phyloP scores from a whole-genome alignment of 2,797 vertebrate genomes.

The Hoplostethus mediterraneus region DNA sequence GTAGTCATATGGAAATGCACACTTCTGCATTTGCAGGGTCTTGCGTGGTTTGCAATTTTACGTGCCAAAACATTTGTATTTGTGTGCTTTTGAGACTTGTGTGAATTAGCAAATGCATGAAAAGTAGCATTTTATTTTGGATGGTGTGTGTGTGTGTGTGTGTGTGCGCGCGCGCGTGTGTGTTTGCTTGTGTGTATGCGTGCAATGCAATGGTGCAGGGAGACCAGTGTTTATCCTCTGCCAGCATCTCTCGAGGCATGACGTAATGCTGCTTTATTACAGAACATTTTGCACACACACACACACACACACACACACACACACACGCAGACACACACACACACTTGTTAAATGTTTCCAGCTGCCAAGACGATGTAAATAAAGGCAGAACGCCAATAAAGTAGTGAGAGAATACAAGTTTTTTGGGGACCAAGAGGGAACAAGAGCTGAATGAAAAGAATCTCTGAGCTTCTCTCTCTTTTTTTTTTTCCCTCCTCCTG shows the following conservation, averaged over 20 bases:
- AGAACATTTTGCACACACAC: slow-evolving; percentile 47
- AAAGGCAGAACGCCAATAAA: slow-evolving; percentile 30
- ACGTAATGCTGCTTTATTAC: slow-evolving; percentile 75
- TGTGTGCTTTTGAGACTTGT: slow-evolving; percentile 9
- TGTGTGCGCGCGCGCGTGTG: slow-evolving; percentile 29
- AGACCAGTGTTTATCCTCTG: slow-evolving; percentile 81
- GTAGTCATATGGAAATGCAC: neutral
- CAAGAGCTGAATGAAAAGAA: slow-evolving; percentile 66
- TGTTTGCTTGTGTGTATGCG: slow-evolving; percentile 29
- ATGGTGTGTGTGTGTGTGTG: slow-evolving; percentile 42
- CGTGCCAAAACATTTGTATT: slow-evolving; percentile 30
- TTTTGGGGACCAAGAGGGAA: slow-evolving; percentile 44
- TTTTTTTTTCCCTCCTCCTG: slow-evolving; percentile 1
- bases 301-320: slow-evolving; percentile 18
- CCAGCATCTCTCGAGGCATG: slow-evolving; percentile 79
- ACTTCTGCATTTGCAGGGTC: slow-evolving; percentile 13
- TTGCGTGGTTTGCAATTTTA: slow-evolving; percentile 18
- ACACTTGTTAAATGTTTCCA: slow-evolving; percentile 61
- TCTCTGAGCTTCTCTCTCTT: slow-evolving; percentile 50
- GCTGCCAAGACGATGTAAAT: slow-evolving; percentile 62
- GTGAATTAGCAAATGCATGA: slow-evolving; percentile 28
- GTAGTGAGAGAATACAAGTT: slow-evolving; percentile 42
- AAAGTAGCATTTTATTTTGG: slow-evolving; percentile 43
- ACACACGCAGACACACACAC: slow-evolving; percentile 21
- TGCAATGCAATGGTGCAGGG: slow-evolving; percentile 64